Evolutionary conservation across 1,140 invertebrate genomes (phyloP).

Genomic region (Palaemon carinicauda): DNA sequence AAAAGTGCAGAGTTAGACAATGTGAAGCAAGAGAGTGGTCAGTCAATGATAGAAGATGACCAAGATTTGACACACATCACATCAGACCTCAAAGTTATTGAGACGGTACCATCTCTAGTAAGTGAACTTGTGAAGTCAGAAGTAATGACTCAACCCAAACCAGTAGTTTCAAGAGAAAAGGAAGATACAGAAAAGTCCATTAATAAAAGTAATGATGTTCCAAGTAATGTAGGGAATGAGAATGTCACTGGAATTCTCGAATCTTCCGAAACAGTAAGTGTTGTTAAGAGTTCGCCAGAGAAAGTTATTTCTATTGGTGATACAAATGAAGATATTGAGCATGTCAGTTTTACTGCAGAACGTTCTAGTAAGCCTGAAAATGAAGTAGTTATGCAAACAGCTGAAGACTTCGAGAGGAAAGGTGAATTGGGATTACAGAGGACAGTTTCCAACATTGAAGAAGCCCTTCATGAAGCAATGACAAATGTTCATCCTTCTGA

Average conservation of each 20-base stretch:
- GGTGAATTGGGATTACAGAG: constrained; percentile 12
- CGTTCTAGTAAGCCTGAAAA: background rate
- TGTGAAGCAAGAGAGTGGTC: too few species aligned
- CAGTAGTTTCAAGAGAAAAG: background rate
- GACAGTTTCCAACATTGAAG: constrained; percentile 33
- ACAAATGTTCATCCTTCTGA: constrained; percentile 6
- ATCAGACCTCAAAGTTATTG: background rate
- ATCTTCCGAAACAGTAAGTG: too few species aligned
- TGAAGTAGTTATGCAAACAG: background rate
- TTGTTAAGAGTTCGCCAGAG: too few species aligned
- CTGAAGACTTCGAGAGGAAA: background rate
- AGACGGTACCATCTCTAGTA: background rate
- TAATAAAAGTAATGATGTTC: background rate
- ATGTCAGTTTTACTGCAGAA: background rate
- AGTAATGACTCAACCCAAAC: background rate
- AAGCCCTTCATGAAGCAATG: constrained; percentile 33
- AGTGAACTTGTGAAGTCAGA: background rate
- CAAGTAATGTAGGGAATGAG: background rate
- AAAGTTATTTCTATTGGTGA: too few species aligned
- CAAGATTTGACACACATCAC: too few species aligned
- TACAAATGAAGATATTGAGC: too few species aligned
- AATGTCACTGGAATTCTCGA: background rate
- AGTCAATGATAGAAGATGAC: too few species aligned
- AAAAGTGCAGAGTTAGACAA: background rate
- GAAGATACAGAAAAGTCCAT: background rate